Percentiles rank a stretch among this genome's conserved stretches.
Evolutionary conservation across 2,797 vertebrate species (phyloP).

Genomic region (Naso thynnoides): DNA sequence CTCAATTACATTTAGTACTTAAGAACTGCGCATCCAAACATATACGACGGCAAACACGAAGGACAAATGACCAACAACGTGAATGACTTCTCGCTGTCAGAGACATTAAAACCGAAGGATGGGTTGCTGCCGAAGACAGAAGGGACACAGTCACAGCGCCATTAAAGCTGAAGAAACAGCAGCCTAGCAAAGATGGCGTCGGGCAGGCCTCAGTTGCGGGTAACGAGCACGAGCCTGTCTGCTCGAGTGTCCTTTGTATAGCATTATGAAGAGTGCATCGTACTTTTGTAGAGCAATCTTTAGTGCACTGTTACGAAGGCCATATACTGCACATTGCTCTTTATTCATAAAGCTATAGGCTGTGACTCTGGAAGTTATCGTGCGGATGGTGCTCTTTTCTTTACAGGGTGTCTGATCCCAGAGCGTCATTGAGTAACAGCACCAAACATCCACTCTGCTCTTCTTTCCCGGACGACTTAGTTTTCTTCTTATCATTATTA

Average conservation of each 20-base stretch:
- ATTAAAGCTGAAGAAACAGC: conserved; percentile 30
- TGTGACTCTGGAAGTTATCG: too few relatives aligned
- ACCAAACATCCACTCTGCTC: background rate
- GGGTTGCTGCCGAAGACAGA: background rate
- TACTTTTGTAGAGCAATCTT: background rate
- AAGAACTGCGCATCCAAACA: too few relatives aligned
- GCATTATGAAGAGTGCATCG: accelerated
- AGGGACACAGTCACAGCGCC: conserved; percentile 1
- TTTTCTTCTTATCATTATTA: too few relatives aligned
- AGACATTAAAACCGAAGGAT: conserved; percentile 5
- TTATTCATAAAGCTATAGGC: too few relatives aligned
- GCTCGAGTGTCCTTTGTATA: background rate
- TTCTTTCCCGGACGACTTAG: background rate
- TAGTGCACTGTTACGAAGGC: background rate
- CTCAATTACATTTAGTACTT: too few relatives aligned
- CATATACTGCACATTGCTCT: accelerated
- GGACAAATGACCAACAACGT: conserved; percentile 24
- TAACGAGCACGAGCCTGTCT: background rate
- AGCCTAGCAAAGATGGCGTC: conserved; percentile 63
- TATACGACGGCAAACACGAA: conserved; percentile 38
- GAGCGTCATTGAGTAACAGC: conserved; percentile 19
- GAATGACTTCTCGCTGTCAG: background rate
- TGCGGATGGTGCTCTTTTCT: conserved; percentile 33
- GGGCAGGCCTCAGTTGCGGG: accelerated
- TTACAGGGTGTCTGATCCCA: conserved; percentile 51